A percentile compares a stretch with the other conserved stretches of the same genome.
Evolutionary conservation across 2,113 vertebrate species (phyloP).

Genomic region (Poeciliopsis prolifica): DNA sequence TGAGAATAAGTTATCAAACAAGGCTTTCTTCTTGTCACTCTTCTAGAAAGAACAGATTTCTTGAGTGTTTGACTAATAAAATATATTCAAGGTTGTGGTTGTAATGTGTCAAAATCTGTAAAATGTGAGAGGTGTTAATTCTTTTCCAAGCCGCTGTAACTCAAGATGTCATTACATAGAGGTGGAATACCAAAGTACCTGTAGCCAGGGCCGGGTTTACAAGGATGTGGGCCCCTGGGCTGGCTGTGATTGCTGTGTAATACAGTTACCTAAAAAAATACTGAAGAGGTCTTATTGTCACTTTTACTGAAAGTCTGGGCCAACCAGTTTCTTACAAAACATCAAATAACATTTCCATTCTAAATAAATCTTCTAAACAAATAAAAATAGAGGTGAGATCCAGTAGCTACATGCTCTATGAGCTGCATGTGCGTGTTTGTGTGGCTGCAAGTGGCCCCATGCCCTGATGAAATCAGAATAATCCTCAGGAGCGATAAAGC

Average conservation of each 20-base stretch:
- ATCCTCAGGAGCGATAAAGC: constrained; percentile 68
- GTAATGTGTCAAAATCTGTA: not conserved
- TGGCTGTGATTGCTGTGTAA: no score
- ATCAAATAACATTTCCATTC: not conserved
- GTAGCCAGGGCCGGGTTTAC: not conserved
- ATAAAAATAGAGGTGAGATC: not conserved
- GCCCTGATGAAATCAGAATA: constrained; percentile 65
- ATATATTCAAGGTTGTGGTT: not conserved
- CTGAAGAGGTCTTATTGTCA: no score
- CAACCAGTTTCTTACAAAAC: not conserved
- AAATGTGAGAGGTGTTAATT: not conserved
- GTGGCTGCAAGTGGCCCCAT: constrained; percentile 27
- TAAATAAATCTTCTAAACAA: not conserved
- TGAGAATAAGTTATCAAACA: not conserved
- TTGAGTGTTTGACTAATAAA: not conserved
- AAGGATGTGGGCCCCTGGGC: no score
- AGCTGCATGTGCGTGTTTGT: constrained; percentile 25
- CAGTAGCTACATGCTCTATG: constrained; percentile 8
- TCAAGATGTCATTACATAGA: not conserved
- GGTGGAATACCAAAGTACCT: not conserved
- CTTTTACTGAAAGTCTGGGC: no score
- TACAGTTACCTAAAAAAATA: no score
- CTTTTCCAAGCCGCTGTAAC: not conserved
- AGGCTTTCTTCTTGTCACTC: not conserved
- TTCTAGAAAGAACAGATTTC: not conserved